These are phyloP conservation scores for Lithosia quadra DNA, from an alignment of 2,888 invertebrate genomes.

Conservation along the genomic window DNA sequence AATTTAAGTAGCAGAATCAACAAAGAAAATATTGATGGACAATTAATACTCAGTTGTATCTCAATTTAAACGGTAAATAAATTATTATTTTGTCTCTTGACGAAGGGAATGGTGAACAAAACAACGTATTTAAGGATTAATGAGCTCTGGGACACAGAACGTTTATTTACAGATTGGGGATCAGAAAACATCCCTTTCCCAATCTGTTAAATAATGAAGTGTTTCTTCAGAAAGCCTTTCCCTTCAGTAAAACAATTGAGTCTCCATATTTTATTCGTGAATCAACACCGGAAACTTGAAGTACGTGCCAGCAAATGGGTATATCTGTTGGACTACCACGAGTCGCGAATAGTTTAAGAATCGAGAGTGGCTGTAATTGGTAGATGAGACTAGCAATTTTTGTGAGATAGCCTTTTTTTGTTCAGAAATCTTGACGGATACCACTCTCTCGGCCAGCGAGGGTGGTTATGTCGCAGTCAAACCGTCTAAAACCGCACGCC, in stretches of 20 bases:
- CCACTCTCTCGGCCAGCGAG: too few species aligned
- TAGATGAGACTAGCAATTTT: too few species aligned
- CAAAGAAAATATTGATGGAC: neutral
- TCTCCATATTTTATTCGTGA: constrained; percentile 1
- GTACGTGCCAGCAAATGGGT: neutral
- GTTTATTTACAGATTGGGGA: too few species aligned
- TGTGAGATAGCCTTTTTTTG: neutral
- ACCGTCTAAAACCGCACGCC: too few species aligned
- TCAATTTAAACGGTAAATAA: neutral
- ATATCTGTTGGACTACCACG: neutral
- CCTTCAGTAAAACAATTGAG: neutral
- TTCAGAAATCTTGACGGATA: too few species aligned
- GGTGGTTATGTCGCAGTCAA: too few species aligned
- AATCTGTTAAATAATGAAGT: constrained; percentile 10
- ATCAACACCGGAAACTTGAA: neutral
- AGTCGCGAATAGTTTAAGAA: too few species aligned
- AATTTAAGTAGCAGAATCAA: too few species aligned
- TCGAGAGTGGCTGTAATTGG: too few species aligned
- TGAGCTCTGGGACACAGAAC: neutral
- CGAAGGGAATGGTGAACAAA: neutral
- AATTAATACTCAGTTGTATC: neutral
- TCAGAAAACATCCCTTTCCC: neutral
- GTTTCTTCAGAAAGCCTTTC: neutral
- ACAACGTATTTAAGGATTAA: neutral
- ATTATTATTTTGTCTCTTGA: neutral